Evolutionary conservation across 2,797 vertebrate genomes (phyloP).

Genomic region (Chaenodraco wilsoni): DNA sequence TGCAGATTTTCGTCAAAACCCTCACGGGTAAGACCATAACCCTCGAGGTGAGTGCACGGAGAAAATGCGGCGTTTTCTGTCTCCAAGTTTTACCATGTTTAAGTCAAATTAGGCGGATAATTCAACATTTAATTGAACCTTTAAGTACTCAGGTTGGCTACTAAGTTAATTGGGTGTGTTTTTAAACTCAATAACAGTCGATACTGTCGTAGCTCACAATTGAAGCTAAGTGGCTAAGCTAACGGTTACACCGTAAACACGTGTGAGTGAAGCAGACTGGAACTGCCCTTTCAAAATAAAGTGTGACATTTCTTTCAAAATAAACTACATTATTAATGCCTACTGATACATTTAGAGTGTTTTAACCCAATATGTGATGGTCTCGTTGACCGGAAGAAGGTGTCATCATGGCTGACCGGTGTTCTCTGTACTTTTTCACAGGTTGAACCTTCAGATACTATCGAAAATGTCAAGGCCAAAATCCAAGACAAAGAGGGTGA

Average conservation of each 20-base stretch:
- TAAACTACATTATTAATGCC: too few species aligned
- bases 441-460: slow-evolving; percentile 98
- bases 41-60: slow-evolving; percentile 87
- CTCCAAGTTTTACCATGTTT: accelerated
- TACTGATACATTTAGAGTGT: too few species aligned
- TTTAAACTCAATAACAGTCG: accelerated
- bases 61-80: background rate
- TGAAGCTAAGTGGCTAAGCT: slow-evolving; percentile 32
- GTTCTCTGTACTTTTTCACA: slow-evolving; percentile 50
- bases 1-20: slow-evolving; percentile 99
- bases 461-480: slow-evolving; percentile 97
- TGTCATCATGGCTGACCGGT: slow-evolving; percentile 18
- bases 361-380: background rate
- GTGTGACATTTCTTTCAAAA: background rate
- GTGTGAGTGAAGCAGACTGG: slow-evolving; percentile 29
- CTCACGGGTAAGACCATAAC: slow-evolving; percentile 98
- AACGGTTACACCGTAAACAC: slow-evolving; percentile 41
- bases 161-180: accelerated
- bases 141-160: accelerated
- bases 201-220: accelerated
- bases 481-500: slow-evolving; percentile 98
- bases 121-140: accelerated
- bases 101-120: accelerated
- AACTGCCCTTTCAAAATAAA: background rate
- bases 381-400: slow-evolving; percentile 2